Percentiles rank a stretch among this genome's conserved stretches.
Evolutionary conservation across 2,888 invertebrate genomes (phyloP).

Genomic region (Glyphotaelius pellucidus): DNA sequence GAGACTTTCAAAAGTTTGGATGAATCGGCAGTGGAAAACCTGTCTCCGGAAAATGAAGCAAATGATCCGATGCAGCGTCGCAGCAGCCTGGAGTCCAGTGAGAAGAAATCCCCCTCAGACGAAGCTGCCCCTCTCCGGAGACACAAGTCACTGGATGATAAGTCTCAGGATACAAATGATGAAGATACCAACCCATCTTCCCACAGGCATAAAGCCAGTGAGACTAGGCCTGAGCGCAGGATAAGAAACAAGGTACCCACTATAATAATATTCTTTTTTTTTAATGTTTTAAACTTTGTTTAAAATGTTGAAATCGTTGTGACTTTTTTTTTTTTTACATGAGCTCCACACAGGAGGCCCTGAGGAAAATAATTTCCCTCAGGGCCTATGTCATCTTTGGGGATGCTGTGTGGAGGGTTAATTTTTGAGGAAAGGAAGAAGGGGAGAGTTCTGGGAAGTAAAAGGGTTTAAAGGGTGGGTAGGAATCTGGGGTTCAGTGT

Average conservation of each 20-base stretch:
- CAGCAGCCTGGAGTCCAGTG: conserved; percentile 72
- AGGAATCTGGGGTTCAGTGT: no score
- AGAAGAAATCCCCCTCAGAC: conserved; percentile 71
- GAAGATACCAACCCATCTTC: conserved; percentile 75
- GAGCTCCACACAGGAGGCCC: no score
- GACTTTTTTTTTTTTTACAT: no score
- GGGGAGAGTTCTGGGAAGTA: no score
- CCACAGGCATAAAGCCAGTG: conserved; percentile 74
- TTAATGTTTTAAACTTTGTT: background rate
- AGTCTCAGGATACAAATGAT: conserved; percentile 77
- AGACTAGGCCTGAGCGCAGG: conserved; percentile 79
- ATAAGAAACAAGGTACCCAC: conserved; percentile 81
- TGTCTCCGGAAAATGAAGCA: conserved; percentile 51
- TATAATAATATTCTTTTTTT: background rate
- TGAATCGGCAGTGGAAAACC: background rate
- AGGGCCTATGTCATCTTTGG: no score
- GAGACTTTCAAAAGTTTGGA: conserved; percentile 39
- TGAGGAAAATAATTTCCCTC: no score
- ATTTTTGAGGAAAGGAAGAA: no score
- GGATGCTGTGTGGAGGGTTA: no score
- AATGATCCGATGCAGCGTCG: conserved; percentile 69
- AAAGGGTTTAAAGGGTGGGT: no score
- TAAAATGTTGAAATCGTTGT: no score
- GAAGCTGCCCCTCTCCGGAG: conserved; percentile 72
- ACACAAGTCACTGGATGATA: conserved; percentile 79